Conservation (phyloP, 1,140 invertebrate genomes). For the Onthophagus taurus region DNA sequence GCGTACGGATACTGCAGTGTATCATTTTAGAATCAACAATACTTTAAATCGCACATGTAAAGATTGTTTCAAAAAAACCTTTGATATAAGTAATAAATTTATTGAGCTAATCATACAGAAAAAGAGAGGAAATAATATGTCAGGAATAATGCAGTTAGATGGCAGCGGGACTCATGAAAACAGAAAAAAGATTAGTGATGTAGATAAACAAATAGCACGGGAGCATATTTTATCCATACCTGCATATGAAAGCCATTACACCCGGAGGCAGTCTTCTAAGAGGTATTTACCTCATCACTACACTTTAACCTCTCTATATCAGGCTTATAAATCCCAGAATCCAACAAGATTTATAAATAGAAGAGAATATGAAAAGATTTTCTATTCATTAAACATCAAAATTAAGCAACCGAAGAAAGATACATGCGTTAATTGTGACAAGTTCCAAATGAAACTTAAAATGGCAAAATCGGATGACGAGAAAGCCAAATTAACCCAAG, state of each 20-base stretch:
- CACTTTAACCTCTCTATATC: constrained; percentile 1
- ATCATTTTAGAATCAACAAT: background rate
- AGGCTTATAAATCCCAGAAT: constrained; percentile 4
- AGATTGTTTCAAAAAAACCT: constrained; percentile 13
- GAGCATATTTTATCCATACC: constrained; percentile 7
- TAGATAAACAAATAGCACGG: constrained; percentile 4
- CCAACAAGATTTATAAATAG: background rate
- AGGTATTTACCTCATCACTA: constrained; percentile 12
- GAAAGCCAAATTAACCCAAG: constrained; percentile 1
- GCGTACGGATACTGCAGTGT: background rate
- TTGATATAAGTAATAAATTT: constrained; percentile 12
- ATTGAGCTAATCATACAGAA: constrained; percentile 2
- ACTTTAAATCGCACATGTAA: constrained; percentile 6
- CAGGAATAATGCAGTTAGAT: constrained; percentile 6
- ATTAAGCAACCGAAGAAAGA: constrained; percentile 10
- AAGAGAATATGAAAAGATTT: constrained; percentile 7
- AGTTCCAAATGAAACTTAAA: constrained; percentile 6
- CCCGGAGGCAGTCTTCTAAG: constrained; percentile 2
- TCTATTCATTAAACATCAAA: constrained; percentile 6
- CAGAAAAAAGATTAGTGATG: constrained; percentile 6
- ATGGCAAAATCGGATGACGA: background rate
- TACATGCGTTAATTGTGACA: constrained; percentile 10
- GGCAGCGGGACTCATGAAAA: background rate
- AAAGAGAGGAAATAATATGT: background rate
- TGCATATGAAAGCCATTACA: constrained; percentile 10